Evolutionary conservation across 2,113 vertebrate genomes (phyloP).

Genomic region (Phyllostomus discolor): DNA sequence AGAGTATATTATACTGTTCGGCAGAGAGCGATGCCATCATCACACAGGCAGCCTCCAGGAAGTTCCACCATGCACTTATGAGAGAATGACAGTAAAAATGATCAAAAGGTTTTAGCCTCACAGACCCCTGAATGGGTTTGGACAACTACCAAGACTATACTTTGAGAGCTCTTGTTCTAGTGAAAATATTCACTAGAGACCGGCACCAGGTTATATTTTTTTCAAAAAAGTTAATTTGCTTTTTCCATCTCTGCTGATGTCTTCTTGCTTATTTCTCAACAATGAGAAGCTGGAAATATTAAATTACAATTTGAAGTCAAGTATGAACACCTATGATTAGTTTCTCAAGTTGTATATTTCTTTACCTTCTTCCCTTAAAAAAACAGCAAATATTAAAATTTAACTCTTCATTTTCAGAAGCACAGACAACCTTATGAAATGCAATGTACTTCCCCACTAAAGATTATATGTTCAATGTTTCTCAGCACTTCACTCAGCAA

Average conservation of each 20-base stretch:
- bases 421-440: not conserved
- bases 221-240: not conserved
- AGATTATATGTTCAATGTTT: not conserved
- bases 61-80: not conserved
- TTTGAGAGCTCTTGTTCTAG: not conserved
- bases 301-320: not conserved
- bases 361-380: not conserved
- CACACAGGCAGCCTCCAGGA: not conserved
- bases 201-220: not conserved
- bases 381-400: not conserved
- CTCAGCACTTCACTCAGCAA: not conserved
- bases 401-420: not conserved
- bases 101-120: not conserved
- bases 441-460: not conserved
- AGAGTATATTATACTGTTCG: not conserved
- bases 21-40: not conserved
- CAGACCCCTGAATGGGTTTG: too few species aligned
- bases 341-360: not conserved
- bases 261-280: conserved; percentile 28
- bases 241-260: not conserved
- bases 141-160: not conserved
- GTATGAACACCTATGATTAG: not conserved
- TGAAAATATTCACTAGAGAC: conserved; percentile 23
- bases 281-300: not conserved
- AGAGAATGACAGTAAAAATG: not conserved